Conservation (phyloP, 2,888 invertebrate genomes). For the Ichneumoninae sp. region DNA sequence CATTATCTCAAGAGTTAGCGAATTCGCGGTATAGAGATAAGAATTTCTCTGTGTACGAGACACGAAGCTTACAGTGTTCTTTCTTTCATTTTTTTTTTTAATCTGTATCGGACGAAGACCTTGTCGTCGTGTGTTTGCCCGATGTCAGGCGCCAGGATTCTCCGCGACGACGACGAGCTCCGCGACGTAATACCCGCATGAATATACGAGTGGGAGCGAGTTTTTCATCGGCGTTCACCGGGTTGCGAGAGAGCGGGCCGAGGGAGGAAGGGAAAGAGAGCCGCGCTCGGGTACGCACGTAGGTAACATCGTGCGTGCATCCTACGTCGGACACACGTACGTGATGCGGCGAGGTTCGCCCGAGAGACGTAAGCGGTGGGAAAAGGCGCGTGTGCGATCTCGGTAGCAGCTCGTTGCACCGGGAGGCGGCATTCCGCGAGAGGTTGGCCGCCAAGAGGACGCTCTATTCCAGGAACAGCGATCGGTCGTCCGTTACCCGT, state of each 20-base stretch:
- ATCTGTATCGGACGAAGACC: slow-evolving; percentile 67
- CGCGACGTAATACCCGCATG: slow-evolving; percentile 71
- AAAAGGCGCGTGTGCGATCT: slow-evolving; percentile 46
- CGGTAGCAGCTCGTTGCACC: slow-evolving; percentile 67
- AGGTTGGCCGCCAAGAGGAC: slow-evolving; percentile 77
- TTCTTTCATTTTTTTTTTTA: background rate
- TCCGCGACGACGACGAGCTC: slow-evolving; percentile 55
- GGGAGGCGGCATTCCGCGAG: slow-evolving; percentile 76
- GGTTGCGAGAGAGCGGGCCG: slow-evolving; percentile 59
- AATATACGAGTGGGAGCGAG: slow-evolving; percentile 71
- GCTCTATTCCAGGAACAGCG: slow-evolving; percentile 78
- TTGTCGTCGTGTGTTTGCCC: slow-evolving; percentile 46
- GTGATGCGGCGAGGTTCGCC: slow-evolving; percentile 21
- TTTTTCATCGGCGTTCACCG: slow-evolving; percentile 64
- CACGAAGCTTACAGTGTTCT: background rate
- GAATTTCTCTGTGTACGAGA: slow-evolving; percentile 5
- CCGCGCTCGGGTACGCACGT: slow-evolving; percentile 48
- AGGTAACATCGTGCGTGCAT: slow-evolving; percentile 13
- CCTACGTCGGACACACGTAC: slow-evolving; percentile 1
- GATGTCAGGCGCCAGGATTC: slow-evolving; percentile 70
- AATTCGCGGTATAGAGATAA: slow-evolving; percentile 4
- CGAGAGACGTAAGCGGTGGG: slow-evolving; percentile 3
- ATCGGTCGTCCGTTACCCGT: slow-evolving; percentile 76
- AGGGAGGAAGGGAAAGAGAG: slow-evolving; percentile 15
- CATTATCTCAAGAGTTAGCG: background rate